Percentiles rank a stretch among this genome's conserved stretches.
These are phyloP conservation scores for Callyntrura guangdongensis DNA, from an alignment of 2,888 invertebrate genomes.

Conservation along the genomic window DNA sequence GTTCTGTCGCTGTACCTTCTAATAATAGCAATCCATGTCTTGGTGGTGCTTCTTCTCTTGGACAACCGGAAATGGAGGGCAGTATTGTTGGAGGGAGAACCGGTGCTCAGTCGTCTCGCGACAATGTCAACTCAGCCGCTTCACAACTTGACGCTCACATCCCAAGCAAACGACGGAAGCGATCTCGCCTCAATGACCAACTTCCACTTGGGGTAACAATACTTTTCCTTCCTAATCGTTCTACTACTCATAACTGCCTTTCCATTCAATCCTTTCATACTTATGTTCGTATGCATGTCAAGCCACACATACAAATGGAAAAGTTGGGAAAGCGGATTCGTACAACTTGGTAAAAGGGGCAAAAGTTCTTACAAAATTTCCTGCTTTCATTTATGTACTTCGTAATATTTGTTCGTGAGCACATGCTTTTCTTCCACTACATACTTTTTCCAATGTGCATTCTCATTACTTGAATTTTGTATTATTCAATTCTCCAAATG, in stretches of 20 bases:
- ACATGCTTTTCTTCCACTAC: not conserved
- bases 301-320: conserved; percentile 45
- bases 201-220: conserved; percentile 82
- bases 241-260: conserved; percentile 45
- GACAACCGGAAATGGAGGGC: conserved; percentile 80
- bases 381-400: conserved; percentile 44
- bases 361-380: conserved; percentile 38
- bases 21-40: conserved; percentile 74
- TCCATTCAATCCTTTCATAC: conserved; percentile 50
- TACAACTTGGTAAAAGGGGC: conserved; percentile 60
- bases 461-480: not conserved
- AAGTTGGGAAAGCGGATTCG: conserved; percentile 62
- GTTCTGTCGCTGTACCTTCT: conserved; percentile 74
- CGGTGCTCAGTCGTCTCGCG: conserved; percentile 78
- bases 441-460: not conserved
- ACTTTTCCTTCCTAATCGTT: conserved; percentile 65
- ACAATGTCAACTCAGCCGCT: conserved; percentile 76
- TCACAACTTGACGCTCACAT: conserved; percentile 81
- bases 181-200: conserved; percentile 84
- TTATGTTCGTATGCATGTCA: conserved; percentile 45
- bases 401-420: not conserved
- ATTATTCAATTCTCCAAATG: not conserved
- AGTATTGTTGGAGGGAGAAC: conserved; percentile 76
- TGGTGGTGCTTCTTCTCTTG: conserved; percentile 77
- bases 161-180: conserved; percentile 83